Percentiles rank a stretch among this genome's conserved stretches.
Evolutionary conservation across 2,888 invertebrate species (phyloP).

Genomic region (Synanthedon formicaeformis): DNA sequence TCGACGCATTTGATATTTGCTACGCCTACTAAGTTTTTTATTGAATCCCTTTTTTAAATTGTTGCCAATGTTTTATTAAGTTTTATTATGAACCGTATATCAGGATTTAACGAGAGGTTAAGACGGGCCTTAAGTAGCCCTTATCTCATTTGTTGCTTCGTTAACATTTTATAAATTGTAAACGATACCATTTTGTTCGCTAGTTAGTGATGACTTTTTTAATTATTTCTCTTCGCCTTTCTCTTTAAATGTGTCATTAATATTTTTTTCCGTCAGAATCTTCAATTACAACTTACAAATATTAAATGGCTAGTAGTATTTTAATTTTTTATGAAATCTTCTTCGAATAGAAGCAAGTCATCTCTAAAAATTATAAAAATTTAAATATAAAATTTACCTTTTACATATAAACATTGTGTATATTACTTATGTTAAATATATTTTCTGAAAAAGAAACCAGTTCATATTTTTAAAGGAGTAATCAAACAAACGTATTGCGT

Average conservation of each 20-base stretch:
- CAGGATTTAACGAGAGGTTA: constrained; percentile 57
- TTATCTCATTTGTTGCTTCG: constrained; percentile 55
- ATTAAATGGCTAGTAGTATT: neutral
- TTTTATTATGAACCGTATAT: constrained; percentile 66
- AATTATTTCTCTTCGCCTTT: neutral
- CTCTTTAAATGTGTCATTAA: neutral
- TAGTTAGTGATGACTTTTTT: constrained; percentile 7
- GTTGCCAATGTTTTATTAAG: constrained; percentile 65
- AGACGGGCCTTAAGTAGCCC: constrained; percentile 52
- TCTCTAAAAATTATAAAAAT: no score
- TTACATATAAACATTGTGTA: no score
- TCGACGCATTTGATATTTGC: constrained; percentile 47
- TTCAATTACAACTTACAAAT: neutral
- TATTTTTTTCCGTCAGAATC: neutral
- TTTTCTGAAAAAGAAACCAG: no score
- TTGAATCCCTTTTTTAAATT: constrained; percentile 59
- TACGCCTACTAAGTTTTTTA: constrained; percentile 46
- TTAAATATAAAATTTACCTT: no score
- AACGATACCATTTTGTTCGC: constrained; percentile 27
- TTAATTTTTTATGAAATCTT: no score
- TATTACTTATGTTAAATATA: no score
- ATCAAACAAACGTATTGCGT: no score
- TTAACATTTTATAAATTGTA: constrained; percentile 18
- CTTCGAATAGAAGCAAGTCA: no score
- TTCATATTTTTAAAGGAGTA: no score